A percentile compares a stretch with the other conserved stretches of the same genome.
Evolutionary conservation across 2,797 vertebrate genomes (phyloP).

Genomic region (Benthosema pterotum): DNA sequence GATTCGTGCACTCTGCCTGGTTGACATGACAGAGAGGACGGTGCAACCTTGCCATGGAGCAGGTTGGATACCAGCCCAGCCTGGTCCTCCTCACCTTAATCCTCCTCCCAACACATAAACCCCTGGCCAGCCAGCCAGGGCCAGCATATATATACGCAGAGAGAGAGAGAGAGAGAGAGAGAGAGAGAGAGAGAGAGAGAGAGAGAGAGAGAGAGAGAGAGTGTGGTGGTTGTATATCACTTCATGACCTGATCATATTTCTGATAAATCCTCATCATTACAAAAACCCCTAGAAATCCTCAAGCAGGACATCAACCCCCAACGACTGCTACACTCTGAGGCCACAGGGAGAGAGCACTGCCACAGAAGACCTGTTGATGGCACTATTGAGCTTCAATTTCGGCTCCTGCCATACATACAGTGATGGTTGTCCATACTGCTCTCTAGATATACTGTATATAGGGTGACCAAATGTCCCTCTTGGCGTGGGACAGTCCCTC

Average conservation of each 20-base stretch:
- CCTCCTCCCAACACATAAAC: conserved; percentile 59
- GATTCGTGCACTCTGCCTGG: too few relatives aligned
- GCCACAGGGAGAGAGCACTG: conserved; percentile 12
- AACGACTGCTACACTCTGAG: conserved; percentile 8
- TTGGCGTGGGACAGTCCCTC: too few relatives aligned
- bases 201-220: too few relatives aligned
- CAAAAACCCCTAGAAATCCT: conserved; percentile 48
- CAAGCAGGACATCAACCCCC: conserved; percentile 22
- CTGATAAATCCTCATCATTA: conserved; percentile 66
- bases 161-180: too few relatives aligned
- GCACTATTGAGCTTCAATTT: conserved; percentile 66
- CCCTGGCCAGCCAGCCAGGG: conserved; percentile 49
- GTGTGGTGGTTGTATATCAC: conserved; percentile 62
- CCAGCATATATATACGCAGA: conserved; percentile 13
- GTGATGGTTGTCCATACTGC: not conserved
- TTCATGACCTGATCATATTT: conserved; percentile 65
- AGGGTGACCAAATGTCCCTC: too few relatives aligned
- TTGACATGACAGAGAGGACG: conserved; percentile 67
- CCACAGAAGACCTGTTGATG: conserved; percentile 56
- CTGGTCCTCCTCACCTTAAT: conserved; percentile 65
- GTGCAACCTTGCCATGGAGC: conserved; percentile 68
- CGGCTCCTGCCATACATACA: conserved; percentile 34
- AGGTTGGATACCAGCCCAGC: conserved; percentile 62
- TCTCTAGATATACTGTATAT: conserved; percentile 46
- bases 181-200: too few relatives aligned